Evolutionary conservation across 2,113 vertebrate genomes (phyloP), one percentile per base, ranked within the genome.

Genomic region (Mobula birostris): DNA sequence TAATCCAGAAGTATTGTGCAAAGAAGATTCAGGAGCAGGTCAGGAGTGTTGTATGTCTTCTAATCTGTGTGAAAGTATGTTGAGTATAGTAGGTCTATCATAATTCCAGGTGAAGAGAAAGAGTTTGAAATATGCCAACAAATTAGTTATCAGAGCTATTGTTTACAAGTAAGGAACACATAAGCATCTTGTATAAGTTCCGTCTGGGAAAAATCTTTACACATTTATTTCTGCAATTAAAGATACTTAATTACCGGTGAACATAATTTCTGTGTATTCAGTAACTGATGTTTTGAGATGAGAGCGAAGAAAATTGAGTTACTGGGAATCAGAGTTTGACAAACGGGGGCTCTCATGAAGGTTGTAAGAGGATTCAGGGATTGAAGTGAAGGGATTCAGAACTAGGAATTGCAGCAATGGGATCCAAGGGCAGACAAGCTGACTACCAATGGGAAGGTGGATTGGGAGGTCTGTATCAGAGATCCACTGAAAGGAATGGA

Each of bases 1-100:
- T 99, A 17, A 95, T 98, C 94, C 97, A 98, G 95, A 97, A 97
- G 94, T 99, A 97, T 95, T 96, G 98, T 94, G 97, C 97, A 76
- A 96, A 96, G 91, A 98, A 98, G 95, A 96, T 98, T 94, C 96
- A 95, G 94, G 97, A 99, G 95, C 98, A 99, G 97, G 98, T 98
- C 94, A 95, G 96, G 58, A 36, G 24, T 6, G 5, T 85, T 11
- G 48, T 61, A 24, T 90, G 61, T 32, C 61, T 2, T 88, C 29
- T 88, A 88, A 88, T 63, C 58, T 29, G 61, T 88, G 85, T 66
- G 85, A 90, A 66, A 32, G 61, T 90, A 27, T 6, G 32, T 7
- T 29, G 32, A 32, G 66, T n/a, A 7, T 32, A n/a, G 58, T 61
- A 90, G 61, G 14, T 24, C 5, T 32, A 32, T 87, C 24, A 12